A percentile compares a stretch with the other conserved stretches of the same genome.
Evolutionary conservation across 1,140 invertebrate species (phyloP).

Genomic region (Hyposmocoma kahamanoa): DNA sequence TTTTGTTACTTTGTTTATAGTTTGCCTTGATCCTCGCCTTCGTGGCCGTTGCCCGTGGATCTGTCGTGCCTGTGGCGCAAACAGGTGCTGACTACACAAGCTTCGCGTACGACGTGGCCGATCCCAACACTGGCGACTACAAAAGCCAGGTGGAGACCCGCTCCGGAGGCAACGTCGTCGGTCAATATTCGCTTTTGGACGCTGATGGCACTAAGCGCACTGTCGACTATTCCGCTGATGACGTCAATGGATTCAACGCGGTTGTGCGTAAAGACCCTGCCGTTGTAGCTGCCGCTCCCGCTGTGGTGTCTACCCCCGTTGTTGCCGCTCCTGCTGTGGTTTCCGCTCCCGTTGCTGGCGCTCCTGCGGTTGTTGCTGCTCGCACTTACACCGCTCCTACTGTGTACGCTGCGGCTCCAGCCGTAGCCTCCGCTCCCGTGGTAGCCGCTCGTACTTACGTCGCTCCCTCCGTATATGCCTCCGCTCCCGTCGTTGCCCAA

Average conservation of each 20-base stretch:
- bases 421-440: slow-evolving; percentile 6
- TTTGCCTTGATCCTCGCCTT: slow-evolving; percentile 46
- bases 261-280: slow-evolving; percentile 57
- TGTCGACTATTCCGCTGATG: slow-evolving; percentile 68
- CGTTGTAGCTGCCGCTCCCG: slow-evolving; percentile 24
- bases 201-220: slow-evolving; percentile 66
- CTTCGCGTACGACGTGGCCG: slow-evolving; percentile 64
- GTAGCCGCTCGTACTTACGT: slow-evolving; percentile 18
- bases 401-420: slow-evolving; percentile 9
- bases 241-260: slow-evolving; percentile 68
- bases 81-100: slow-evolving; percentile 48
- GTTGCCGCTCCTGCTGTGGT: slow-evolving; percentile 9
- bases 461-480: slow-evolving; percentile 13
- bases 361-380: slow-evolving; percentile 11
- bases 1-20: no score
- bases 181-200: slow-evolving; percentile 66
- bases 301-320: slow-evolving; percentile 9
- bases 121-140: slow-evolving; percentile 70
- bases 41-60: slow-evolving; percentile 32
- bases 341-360: slow-evolving; percentile 4
- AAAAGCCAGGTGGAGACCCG: slow-evolving; percentile 69
- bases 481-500: slow-evolving; percentile 15
- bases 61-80: slow-evolving; percentile 36
- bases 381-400: slow-evolving; percentile 12
- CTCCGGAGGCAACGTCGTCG: slow-evolving; percentile 73